phyloP scores from a whole-genome alignment of 2,113 vertebrate genomes.

The Furnarius figulus region DNA sequence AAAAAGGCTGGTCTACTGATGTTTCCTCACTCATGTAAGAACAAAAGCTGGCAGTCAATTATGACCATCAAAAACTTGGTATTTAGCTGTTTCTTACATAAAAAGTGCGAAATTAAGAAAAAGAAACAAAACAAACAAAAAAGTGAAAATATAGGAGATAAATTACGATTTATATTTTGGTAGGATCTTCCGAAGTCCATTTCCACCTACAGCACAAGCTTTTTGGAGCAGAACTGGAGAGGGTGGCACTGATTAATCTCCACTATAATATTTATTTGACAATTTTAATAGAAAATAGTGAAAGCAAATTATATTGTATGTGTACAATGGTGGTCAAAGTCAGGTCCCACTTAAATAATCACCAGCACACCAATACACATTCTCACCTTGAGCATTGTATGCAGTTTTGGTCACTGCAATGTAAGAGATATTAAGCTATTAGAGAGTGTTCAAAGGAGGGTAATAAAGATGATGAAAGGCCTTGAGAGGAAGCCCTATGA shows the following conservation, averaged over 20 bases:
- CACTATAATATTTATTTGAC: background rate
- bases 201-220: background rate
- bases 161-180: background rate
- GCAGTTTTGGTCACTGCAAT: background rate
- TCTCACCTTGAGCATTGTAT: background rate
- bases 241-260: background rate
- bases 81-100: background rate
- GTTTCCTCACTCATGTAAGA: background rate
- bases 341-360: background rate
- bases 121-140: background rate
- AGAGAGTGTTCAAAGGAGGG: background rate
- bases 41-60: background rate
- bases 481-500: background rate
- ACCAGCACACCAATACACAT: background rate
- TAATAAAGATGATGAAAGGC: background rate
- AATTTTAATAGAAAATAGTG: background rate
- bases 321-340: background rate
- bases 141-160: background rate
- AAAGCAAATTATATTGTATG: background rate
- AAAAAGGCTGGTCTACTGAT: background rate
- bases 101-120: background rate
- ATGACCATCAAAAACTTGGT: background rate
- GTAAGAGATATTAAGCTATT: background rate
- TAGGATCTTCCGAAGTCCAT: background rate
- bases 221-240: background rate